A percentile compares a stretch with the other conserved stretches of the same genome.
phyloP scores from a whole-genome alignment of 2,888 invertebrate genomes.

The Eupithecia inturbata region DNA sequence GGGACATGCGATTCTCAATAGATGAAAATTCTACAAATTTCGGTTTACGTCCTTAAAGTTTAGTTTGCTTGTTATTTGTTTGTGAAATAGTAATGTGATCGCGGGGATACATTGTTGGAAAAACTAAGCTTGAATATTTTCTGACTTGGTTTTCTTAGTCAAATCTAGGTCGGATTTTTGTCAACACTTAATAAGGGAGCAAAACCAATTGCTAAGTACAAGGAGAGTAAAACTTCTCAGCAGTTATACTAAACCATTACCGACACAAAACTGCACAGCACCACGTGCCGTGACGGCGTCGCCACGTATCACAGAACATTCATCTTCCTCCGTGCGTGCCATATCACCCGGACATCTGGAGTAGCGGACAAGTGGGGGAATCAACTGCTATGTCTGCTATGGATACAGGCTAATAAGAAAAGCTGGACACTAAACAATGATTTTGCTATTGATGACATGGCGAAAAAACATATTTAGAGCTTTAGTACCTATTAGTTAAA shows the following conservation, averaged over 20 bases:
- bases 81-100: slow-evolving; percentile 34
- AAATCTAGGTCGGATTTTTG: too few relatives aligned
- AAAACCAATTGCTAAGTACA: too few relatives aligned
- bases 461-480: neutral
- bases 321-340: slow-evolving; percentile 67
- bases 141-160: neutral
- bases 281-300: slow-evolving; percentile 38
- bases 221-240: slow-evolving; percentile 2
- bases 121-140: neutral
- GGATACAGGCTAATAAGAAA: slow-evolving; percentile 21
- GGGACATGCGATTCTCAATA: slow-evolving; percentile 57
- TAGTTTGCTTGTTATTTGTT: slow-evolving; percentile 38
- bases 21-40: slow-evolving; percentile 57
- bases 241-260: slow-evolving; percentile 5
- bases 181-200: too few relatives aligned
- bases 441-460: neutral
- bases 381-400: slow-evolving; percentile 39
- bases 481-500: neutral
- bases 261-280: slow-evolving; percentile 33
- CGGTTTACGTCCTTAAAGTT: slow-evolving; percentile 23
- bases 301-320: slow-evolving; percentile 52
- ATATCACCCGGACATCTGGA: slow-evolving; percentile 68
- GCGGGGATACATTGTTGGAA: neutral
- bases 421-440: slow-evolving; percentile 15
- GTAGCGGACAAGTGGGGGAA: slow-evolving; percentile 53